Evolutionary conservation across 2,113 vertebrate species (phyloP), one percentile per base, ranked within the genome.

Genomic region (Pipra filicauda): DNA sequence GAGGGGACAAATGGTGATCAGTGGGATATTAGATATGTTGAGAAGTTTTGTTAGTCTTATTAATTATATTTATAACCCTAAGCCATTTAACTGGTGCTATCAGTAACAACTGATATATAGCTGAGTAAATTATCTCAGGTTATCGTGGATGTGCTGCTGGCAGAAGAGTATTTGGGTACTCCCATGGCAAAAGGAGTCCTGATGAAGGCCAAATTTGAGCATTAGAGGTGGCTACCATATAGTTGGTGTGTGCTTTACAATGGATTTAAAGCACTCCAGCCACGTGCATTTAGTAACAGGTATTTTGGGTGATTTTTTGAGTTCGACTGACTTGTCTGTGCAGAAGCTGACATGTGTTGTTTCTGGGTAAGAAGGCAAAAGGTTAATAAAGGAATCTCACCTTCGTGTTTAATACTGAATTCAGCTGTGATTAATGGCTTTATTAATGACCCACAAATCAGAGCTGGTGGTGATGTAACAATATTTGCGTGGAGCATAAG

Each of bases 61-160:
- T 97, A 96, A 95, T 97, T 91, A 97, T 97, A 98, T 98, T 98
- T 98, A 98, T 98, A 97, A 96, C 97, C 89, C 71, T 67, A 79
- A 97, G 88, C 89, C 92, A 93, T 98, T 98, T 98, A 98, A 97
- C 95, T 81, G 88, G 61, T 93, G 93, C 95, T 77, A 46, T 89
- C 80, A 79, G 76, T 88, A 80, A 41, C 37, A 85, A 27, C 31
- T 98, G 97, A 98, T 98, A 89, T 94, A 98, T 98, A 91, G 96
- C 93, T 81, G 59, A 70, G 96, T 98, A 93, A 97, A 97, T 96
- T 97, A 97, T 97, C 97, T 96, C 93, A 11, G 49, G 43, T 74
- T 93, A 58, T 46, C 58, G 3, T n/a, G 39, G 15, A 0, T 46
- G 48, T 58, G 90, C 62, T 89, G 80, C 67, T 35, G 21, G 55